Percentiles rank a stretch among this genome's conserved stretches.
Evolutionary conservation across 2,113 vertebrate species (phyloP).

Genomic region (Emydura subglobosa): DNA sequence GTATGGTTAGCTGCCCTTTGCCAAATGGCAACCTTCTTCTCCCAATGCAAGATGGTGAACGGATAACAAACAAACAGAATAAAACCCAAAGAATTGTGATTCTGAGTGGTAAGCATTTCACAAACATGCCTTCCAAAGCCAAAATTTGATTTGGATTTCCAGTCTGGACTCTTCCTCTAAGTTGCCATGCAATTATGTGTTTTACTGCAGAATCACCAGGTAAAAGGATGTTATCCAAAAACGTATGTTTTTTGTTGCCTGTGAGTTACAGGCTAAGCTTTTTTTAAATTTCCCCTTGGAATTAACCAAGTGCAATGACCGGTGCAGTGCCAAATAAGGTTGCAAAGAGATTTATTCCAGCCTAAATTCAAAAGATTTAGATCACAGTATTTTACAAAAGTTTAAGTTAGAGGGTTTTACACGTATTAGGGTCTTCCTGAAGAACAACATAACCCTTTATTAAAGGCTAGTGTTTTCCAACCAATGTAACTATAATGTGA

Average conservation of each 20-base stretch:
- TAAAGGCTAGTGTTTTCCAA: not conserved
- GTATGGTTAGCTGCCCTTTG: not conserved
- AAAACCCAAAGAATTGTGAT: not conserved
- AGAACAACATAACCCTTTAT: not conserved
- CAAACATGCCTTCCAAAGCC: not conserved
- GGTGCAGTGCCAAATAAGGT: not conserved
- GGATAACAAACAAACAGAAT: not conserved
- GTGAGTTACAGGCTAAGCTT: not conserved
- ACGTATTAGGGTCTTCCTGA: not conserved
- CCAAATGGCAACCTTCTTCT: not conserved
- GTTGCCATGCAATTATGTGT: not conserved
- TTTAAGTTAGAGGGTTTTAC: not conserved
- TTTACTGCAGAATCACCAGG: not conserved
- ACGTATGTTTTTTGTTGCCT: not conserved
- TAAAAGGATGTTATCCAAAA: not conserved
- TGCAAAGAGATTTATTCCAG: not conserved
- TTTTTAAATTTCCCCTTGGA: not conserved
- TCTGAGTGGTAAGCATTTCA: not conserved
- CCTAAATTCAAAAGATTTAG: not conserved
- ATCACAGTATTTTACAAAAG: not conserved
- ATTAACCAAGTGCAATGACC: not conserved
- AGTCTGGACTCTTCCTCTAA: not conserved
- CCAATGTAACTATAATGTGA: fast-evolving
- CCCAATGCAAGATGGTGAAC: not conserved
- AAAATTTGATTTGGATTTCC: not conserved